phyloP scores from a whole-genome alignment of 2,888 invertebrate species.

The Ferdinandea cuprea region DNA sequence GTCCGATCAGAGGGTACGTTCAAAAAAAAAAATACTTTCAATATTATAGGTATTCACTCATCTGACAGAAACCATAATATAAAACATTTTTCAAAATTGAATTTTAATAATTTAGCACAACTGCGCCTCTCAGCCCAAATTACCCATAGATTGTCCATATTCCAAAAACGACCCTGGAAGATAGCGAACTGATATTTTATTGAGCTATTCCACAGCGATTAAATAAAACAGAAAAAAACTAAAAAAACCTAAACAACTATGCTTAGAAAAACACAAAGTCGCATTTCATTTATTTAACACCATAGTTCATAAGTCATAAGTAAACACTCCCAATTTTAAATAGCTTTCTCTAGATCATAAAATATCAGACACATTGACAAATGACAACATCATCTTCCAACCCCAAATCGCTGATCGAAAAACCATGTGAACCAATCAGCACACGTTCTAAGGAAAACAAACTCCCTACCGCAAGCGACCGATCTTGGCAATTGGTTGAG shows the following conservation, averaged over 20 bases:
- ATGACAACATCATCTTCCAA: slow-evolving; percentile 50
- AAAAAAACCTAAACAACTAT: background rate
- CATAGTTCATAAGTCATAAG: background rate
- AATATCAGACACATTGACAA: slow-evolving; percentile 58
- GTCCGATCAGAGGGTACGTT: no score
- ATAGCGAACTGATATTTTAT: no score
- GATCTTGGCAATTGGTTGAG: slow-evolving; percentile 56
- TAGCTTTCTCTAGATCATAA: slow-evolving; percentile 51
- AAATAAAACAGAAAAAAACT: background rate
- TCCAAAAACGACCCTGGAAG: no score
- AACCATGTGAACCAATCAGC: slow-evolving; percentile 62
- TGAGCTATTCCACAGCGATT: background rate
- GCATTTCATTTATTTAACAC: slow-evolving; percentile 29
- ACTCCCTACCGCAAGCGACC: slow-evolving; percentile 23
- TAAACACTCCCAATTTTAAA: slow-evolving; percentile 35
- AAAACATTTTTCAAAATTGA: no score
- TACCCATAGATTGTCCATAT: no score
- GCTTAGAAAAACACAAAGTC: slow-evolving; percentile 6
- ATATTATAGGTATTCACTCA: no score
- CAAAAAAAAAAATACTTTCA: no score
- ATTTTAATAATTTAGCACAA: no score
- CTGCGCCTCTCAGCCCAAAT: no score
- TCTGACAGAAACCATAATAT: no score
- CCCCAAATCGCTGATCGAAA: slow-evolving; percentile 50
- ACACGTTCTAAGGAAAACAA: slow-evolving; percentile 33